phyloP scores from a whole-genome alignment of 1,140 invertebrate species.

The Drosophila repletoides region DNA sequence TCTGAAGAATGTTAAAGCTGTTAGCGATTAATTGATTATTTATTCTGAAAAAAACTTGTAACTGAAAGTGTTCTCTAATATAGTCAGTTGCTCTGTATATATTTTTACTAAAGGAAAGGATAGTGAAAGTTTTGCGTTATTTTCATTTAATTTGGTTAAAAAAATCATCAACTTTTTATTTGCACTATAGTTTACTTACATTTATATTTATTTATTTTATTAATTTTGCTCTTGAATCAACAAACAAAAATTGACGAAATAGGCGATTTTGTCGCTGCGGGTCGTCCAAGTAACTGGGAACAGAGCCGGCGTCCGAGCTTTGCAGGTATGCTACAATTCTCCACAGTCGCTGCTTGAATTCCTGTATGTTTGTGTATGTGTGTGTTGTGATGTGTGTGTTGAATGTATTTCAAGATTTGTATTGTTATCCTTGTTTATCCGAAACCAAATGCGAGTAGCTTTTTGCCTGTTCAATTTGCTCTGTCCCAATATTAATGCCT shows the following conservation, averaged over 20 bases:
- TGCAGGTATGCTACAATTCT: constrained; percentile 84
- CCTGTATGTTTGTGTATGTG: constrained; percentile 18
- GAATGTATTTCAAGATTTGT: constrained; percentile 40
- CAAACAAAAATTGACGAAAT: constrained; percentile 22
- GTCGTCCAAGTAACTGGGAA: constrained; percentile 92
- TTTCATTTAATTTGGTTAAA: background rate
- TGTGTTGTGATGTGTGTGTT: constrained; percentile 31
- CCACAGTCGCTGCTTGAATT: constrained; percentile 26
- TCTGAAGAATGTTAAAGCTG: too few species aligned
- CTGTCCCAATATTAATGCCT: background rate
- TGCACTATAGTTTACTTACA: constrained; percentile 6
- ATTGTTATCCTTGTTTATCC: constrained; percentile 1
- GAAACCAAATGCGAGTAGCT: constrained; percentile 10
- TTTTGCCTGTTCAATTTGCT: background rate
- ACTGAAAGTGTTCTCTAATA: too few species aligned
- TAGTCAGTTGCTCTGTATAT: background rate
- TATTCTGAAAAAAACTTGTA: too few species aligned
- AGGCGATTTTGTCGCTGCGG: constrained; percentile 87
- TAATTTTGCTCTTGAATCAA: constrained; percentile 33
- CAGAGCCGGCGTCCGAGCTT: constrained; percentile 88
- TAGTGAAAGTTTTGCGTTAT: background rate
- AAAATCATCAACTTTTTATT: background rate
- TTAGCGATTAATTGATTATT: too few species aligned
- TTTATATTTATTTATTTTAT: constrained; percentile 16
- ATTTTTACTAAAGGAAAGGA: background rate